Conservation (phyloP, 2,797 vertebrate species). For the Ceryle rudis region DNA sequence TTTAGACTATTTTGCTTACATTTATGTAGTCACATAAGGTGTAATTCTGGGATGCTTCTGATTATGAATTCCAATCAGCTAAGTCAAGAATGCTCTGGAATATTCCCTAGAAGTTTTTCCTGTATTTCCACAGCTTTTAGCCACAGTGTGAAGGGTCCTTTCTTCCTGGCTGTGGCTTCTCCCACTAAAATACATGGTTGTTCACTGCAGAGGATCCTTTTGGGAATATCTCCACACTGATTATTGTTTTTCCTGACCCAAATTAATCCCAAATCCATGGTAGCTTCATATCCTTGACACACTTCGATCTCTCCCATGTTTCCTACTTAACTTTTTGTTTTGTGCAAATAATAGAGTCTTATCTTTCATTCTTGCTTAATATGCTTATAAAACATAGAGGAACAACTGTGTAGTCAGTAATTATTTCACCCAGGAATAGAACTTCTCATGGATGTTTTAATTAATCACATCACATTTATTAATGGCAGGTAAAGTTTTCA, state of each 20-base stretch:
- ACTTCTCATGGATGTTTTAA: neutral
- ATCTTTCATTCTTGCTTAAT: neutral
- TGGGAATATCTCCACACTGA: neutral
- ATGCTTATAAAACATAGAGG: neutral
- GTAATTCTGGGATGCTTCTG: neutral
- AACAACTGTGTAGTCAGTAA: neutral
- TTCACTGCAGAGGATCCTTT: neutral
- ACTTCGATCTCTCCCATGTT: neutral
- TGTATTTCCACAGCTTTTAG: neutral
- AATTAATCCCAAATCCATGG: neutral
- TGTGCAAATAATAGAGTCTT: neutral
- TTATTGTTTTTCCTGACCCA: neutral
- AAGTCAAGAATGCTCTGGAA: neutral
- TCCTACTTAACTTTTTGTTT: neutral
- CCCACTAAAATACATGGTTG: neutral
- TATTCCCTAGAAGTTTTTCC: neutral
- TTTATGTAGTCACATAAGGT: neutral
- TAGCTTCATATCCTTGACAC: neutral
- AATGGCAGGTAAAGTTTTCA: neutral
- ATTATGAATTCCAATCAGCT: neutral
- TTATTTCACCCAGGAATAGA: neutral
- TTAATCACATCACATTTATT: neutral
- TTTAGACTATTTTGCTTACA: neutral
- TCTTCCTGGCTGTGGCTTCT: neutral
- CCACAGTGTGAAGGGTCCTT: accelerated